phyloP scores from a whole-genome alignment of 2,113 vertebrate species.

The Zosterops japonicus region DNA sequence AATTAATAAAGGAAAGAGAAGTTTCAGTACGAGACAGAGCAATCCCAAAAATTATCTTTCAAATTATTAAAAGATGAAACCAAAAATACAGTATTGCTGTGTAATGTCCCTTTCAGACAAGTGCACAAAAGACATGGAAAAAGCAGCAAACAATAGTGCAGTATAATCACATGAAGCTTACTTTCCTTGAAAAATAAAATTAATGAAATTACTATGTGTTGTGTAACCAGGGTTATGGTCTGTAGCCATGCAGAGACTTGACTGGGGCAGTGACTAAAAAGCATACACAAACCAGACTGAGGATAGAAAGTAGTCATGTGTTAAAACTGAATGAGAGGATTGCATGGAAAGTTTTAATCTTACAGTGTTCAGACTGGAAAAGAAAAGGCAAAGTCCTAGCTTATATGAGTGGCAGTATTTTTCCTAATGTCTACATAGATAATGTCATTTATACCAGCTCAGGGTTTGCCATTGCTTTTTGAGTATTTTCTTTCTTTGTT shows the following conservation, averaged over 20 bases:
- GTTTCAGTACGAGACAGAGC: background rate
- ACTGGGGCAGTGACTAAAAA: background rate
- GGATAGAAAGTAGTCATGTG: background rate
- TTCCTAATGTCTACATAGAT: background rate
- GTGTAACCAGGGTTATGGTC: background rate
- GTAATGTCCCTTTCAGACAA: background rate
- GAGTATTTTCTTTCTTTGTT: background rate
- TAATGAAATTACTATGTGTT: background rate
- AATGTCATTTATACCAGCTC: background rate
- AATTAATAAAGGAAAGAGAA: background rate
- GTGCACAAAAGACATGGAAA: background rate
- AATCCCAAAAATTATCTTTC: background rate
- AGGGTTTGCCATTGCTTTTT: background rate
- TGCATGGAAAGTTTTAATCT: background rate
- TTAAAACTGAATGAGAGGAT: background rate
- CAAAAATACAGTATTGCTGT: background rate
- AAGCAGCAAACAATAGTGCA: background rate
- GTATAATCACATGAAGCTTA: background rate
- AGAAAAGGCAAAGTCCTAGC: background rate
- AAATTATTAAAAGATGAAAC: background rate
- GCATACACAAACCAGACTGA: background rate
- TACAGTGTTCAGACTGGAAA: background rate
- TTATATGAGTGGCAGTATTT: background rate
- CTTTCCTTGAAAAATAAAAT: background rate
- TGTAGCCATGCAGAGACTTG: background rate